Base-by-base conservation (phyloP, 2,797 vertebrate species). In the Eulemur rubriventer region DNA sequence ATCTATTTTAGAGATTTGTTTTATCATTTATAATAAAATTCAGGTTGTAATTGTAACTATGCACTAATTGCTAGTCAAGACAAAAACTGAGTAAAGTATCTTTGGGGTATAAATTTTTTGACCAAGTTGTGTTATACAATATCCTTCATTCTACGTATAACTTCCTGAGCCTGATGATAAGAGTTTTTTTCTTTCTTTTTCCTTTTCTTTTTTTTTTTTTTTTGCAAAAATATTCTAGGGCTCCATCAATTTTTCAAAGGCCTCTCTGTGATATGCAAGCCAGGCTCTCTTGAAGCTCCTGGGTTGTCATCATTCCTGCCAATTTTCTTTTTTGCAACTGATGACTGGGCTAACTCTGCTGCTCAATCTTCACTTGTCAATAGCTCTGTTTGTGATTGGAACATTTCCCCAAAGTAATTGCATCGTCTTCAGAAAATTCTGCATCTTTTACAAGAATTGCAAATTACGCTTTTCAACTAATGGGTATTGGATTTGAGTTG, bases 1-100 rank as follows among this genome's bases (percentile, higher is more conserved):
- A 87, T 83, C 28, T 82, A 18, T 73, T 93, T 80, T 76, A 76
- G n/a, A 90, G 69, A 59, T 79, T 48, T 70, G 57, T 87, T 69
- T 43, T 55, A 76, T 57, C 16, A 67, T 57, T 94, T 86, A 55
- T 80, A 67, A 72, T 89, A 73, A 96, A 93, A 81, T 46, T 90
- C 50, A 82, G 10, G 13, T 48, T 96, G 4, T 57, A 86, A 81
- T n/a, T 90, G 14, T 84, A 92, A 63, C 73, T 61, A 43, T 52
- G 24, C 1, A 26, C 26, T 70, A 43, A 43, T 38, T 78, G 20
- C 67, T 88, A 73, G 28, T 80, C 28, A 84, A 89, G 92, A 88
- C 22, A 90, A 90, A 89, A 30, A 81, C 46, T n/a, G 14, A 78
- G 1, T 61, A 91, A 82, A 78, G 20, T 30, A 69, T 50, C 17